Percentiles rank a stretch among this genome's conserved stretches.
Evolutionary conservation across 2,113 vertebrate genomes (phyloP).

Genomic region (Lonchura striata): DNA sequence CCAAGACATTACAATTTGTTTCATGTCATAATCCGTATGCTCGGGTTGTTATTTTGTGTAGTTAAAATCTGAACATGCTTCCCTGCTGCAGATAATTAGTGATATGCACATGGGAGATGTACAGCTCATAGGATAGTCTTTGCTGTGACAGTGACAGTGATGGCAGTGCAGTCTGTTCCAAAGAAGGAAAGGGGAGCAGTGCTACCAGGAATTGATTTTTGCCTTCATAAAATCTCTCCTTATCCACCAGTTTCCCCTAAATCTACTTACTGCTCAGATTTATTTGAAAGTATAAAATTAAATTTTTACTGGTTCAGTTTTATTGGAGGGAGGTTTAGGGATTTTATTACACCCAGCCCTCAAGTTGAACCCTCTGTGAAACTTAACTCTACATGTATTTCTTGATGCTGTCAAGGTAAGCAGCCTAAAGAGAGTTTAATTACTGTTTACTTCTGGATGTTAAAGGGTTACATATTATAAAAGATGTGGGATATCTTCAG

Average conservation of each 20-base stretch:
- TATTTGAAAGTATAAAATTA: constrained; percentile 5
- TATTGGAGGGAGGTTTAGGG: background rate
- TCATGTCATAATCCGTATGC: background rate
- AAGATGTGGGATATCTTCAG: background rate
- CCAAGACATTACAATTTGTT: constrained; percentile 8
- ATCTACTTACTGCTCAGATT: background rate
- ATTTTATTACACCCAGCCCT: background rate
- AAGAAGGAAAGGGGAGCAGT: background rate
- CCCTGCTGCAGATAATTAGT: constrained; percentile 47
- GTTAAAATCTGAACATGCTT: constrained; percentile 40
- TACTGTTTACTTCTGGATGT: background rate
- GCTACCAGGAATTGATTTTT: background rate
- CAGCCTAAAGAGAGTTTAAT: background rate
- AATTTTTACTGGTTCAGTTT: background rate
- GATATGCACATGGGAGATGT: constrained; percentile 23
- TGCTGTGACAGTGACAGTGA: background rate
- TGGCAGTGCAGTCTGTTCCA: background rate
- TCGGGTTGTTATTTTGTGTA: constrained; percentile 37
- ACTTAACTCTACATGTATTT: background rate
- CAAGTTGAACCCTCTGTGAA: background rate
- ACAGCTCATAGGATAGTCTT: background rate
- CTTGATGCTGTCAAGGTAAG: background rate
- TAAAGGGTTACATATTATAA: background rate
- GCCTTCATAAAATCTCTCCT: background rate
- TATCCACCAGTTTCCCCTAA: background rate